Evolutionary conservation across 2,797 vertebrate genomes (phyloP), one percentile per base, ranked within the genome.

Genomic region (Gobio occitaniae): DNA sequence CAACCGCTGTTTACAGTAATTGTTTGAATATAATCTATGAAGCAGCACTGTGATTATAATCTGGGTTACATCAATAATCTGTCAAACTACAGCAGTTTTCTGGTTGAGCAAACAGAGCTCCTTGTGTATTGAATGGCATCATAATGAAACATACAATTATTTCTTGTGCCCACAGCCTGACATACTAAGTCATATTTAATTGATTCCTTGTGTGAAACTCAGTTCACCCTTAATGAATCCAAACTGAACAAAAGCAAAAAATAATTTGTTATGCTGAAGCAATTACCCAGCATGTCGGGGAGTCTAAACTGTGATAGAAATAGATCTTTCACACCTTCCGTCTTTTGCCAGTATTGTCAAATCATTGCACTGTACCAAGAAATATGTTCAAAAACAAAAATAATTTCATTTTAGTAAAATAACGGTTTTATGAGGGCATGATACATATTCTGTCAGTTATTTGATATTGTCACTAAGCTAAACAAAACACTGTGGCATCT

Each of bases 141-240:
- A 15, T 44, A 78, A 52, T 74, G 47, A 79, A 85, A 85, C 54
- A 65, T 65, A 25, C 10, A 80, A 44, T 41, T 48, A 71, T 72
- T 79, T 72, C 19, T 65, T 85, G 91, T 94, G 94, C 95, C 91
- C 93, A 90, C 95, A 94, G 93, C 92, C 90, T 90, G 90, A 92
- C 93, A 94, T 94, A 95, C 95, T 93, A 94, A 95, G 94, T 93
- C 94, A 94, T 94, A 88, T 93, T 94, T 96, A 96, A 97, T 95
- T 95, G 94, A 95, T 94, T 95, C 95, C 94, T 95, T 95, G 95
- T 91, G 91, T 90, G 91, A 92, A 94, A 91, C 93, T 94, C 90
- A 92, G 96, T 93, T 93, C 93, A 92, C 91, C 90, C 91, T 93
- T 91, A 94, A 95, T 94, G 92, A 87, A 88, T 93, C 92, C 92